Evolutionary conservation across 2,888 invertebrate species (phyloP).

Genomic region (Pardosa pseudoannulata): DNA sequence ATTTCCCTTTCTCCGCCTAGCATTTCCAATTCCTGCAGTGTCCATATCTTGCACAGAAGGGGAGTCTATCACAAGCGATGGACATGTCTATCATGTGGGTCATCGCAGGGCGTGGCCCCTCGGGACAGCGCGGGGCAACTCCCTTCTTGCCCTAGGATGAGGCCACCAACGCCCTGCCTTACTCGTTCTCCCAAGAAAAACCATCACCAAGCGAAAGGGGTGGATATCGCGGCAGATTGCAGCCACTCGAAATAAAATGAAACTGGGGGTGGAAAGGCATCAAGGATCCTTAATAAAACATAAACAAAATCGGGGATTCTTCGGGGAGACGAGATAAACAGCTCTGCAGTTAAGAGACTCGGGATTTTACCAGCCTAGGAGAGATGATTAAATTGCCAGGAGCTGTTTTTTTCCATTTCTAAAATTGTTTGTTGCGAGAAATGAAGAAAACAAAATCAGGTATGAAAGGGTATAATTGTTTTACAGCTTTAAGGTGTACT

Average conservation of each 20-base stretch:
- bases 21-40: background rate
- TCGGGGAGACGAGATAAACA: no score
- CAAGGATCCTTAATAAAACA: background rate
- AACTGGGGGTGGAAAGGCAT: background rate
- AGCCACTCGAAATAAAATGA: background rate
- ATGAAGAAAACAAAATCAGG: no score
- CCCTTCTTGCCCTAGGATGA: constrained; percentile 58
- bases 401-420: no score
- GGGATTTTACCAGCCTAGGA: no score
- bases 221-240: background rate
- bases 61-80: constrained; percentile 30
- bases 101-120: constrained; percentile 66
- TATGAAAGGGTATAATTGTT: no score
- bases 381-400: no score
- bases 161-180: constrained; percentile 48
- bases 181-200: constrained; percentile 12
- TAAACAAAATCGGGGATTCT: no score
- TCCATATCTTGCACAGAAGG: background rate
- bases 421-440: no score
- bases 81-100: constrained; percentile 66
- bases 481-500: no score
- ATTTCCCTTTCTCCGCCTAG: background rate
- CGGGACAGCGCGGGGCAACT: constrained; percentile 45
- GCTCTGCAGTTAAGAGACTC: no score
- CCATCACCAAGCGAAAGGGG: background rate